Evolutionary conservation across 2,113 vertebrate genomes (phyloP).

Genomic region (Parus major): DNA sequence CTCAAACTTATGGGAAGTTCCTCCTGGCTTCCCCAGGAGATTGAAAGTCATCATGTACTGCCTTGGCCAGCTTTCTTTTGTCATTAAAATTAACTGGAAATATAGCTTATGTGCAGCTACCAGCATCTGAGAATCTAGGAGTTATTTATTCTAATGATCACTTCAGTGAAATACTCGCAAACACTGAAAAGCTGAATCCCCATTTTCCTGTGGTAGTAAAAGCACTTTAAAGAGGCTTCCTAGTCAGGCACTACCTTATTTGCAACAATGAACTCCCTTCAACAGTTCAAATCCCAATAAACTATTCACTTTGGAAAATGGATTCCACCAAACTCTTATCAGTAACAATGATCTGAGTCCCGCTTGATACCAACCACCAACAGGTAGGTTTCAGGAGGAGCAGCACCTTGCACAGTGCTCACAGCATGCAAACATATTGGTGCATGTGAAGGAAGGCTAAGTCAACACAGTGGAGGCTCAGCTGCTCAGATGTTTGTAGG

Average conservation of each 20-base stretch:
- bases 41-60: background rate
- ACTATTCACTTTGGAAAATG: background rate
- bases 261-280: background rate
- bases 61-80: background rate
- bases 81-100: slow-evolving; percentile 11
- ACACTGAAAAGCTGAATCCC: background rate
- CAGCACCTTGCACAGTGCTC: background rate
- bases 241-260: background rate
- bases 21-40: background rate
- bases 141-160: background rate
- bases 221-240: background rate
- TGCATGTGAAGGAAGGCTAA: background rate
- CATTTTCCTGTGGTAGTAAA: background rate
- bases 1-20: background rate
- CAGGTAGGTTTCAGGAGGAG: background rate
- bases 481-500: background rate
- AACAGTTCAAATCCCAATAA: background rate
- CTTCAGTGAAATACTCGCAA: background rate
- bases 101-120: background rate
- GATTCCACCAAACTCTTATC: background rate
- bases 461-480: background rate
- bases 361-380: background rate
- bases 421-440: background rate
- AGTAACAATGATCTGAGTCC: background rate
- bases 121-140: background rate